These are phyloP conservation scores for Papilio machaon DNA, from an alignment of 1,140 invertebrate genomes.

Conservation along the genomic window DNA sequence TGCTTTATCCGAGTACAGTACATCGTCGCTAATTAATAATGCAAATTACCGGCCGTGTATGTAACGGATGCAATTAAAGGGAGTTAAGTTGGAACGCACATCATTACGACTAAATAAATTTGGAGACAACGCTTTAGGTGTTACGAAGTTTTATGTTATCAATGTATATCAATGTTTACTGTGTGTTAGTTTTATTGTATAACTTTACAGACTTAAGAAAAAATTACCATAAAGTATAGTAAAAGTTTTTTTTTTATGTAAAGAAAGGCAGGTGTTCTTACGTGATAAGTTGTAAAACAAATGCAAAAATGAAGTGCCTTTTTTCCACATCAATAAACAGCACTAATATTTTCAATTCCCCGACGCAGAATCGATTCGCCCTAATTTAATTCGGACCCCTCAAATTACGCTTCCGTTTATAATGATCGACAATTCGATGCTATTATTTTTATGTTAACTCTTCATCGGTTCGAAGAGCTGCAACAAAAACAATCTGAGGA, in stretches of 20 bases:
- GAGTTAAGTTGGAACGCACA: constrained; percentile 18
- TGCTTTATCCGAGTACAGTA: constrained; percentile 20
- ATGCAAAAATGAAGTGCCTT: not conserved
- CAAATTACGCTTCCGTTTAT: constrained; percentile 58
- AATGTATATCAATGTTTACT: not conserved
- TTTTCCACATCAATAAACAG: not conserved
- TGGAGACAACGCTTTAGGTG: not conserved
- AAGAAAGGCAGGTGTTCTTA: not conserved
- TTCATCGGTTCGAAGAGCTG: constrained; percentile 66
- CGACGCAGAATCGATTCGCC: constrained; percentile 37
- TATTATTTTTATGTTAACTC: constrained; percentile 77
- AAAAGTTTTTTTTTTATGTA: not conserved
- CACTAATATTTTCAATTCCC: constrained; percentile 27
- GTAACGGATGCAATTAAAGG: constrained; percentile 33
- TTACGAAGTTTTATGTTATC: not conserved
- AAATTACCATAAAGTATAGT: too few relatives aligned
- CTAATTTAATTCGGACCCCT: constrained; percentile 49
- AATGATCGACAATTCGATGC: constrained; percentile 66
- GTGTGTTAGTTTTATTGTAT: not conserved
- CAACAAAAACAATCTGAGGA: constrained; percentile 55
- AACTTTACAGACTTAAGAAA: not conserved
- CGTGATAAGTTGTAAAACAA: constrained; percentile 5
- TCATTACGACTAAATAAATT: constrained; percentile 29
- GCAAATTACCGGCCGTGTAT: constrained; percentile 27
- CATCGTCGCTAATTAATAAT: constrained; percentile 34